Percentiles rank a stretch among this genome's conserved stretches.
Conservation (phyloP, 2,797 vertebrate genomes). For the Rhadinocentrus ornatus region DNA sequence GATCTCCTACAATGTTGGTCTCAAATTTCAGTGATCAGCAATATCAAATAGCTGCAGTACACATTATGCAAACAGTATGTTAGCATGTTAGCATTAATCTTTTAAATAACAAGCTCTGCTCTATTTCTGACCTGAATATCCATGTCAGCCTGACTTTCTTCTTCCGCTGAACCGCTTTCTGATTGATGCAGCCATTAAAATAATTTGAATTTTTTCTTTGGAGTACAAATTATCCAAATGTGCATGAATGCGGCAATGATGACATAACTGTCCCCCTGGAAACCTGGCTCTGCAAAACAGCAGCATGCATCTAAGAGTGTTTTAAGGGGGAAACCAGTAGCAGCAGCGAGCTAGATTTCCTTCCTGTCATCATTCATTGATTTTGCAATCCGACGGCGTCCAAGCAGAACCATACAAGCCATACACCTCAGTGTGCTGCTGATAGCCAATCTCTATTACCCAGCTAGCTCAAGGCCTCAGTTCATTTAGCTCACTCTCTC, state of each 20-base stretch:
- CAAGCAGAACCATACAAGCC: constrained; percentile 72
- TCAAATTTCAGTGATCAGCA: constrained; percentile 18
- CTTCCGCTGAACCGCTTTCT: constrained; percentile 40
- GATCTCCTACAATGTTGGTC: constrained; percentile 41
- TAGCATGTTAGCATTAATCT: too few species aligned
- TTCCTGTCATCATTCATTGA: constrained; percentile 76
- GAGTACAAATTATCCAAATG: constrained; percentile 43
- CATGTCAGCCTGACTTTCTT: constrained; percentile 6
- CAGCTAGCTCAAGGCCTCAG: constrained; percentile 60
- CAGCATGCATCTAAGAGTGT: constrained; percentile 31
- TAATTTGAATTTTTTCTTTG: constrained; percentile 34
- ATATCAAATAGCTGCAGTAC: constrained; percentile 28
- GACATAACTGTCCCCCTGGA: constrained; percentile 56
- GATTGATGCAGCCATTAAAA: constrained; percentile 45
- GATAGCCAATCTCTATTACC: constrained; percentile 77
- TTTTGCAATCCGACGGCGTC: constrained; percentile 75
- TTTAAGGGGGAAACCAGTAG: constrained; percentile 29
- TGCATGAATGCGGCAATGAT: constrained; percentile 50
- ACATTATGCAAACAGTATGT: constrained; percentile 23
- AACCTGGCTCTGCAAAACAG: constrained; percentile 55
- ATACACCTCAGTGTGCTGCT: constrained; percentile 63
- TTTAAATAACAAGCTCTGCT: constrained; percentile 43
- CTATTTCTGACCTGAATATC: constrained; percentile 19
- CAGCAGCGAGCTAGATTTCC: constrained; percentile 66
- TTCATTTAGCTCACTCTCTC: constrained; percentile 56